Conservation (phyloP, 2,888 invertebrate genomes). For the Erebia palarica region DNA sequence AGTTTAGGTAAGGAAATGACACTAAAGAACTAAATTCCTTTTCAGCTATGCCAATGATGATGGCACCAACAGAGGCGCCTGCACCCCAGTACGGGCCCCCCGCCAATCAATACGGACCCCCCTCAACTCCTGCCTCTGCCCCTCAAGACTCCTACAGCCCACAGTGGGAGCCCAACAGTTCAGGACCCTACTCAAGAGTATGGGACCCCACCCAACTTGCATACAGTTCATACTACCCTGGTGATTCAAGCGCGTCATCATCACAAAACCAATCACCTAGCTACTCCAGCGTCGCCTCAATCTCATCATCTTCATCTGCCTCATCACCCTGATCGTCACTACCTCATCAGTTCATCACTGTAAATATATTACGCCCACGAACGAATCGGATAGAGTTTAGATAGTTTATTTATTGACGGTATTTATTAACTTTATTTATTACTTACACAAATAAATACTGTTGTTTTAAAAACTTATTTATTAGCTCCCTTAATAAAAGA, state of each 20-base stretch:
- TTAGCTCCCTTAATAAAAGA: not conserved
- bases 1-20: not conserved
- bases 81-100: slow-evolving; percentile 87
- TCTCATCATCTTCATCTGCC: slow-evolving; percentile 69
- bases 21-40: slow-evolving; percentile 1
- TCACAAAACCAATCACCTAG: slow-evolving; percentile 80
- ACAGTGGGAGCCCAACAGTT: slow-evolving; percentile 87
- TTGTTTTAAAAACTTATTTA: slow-evolving; percentile 47
- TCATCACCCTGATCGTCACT: slow-evolving; percentile 52
- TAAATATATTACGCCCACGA: slow-evolving; percentile 56
- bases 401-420: slow-evolving; percentile 73
- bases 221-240: slow-evolving; percentile 88
- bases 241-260: slow-evolving; percentile 81
- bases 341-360: slow-evolving; percentile 55
- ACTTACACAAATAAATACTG: slow-evolving; percentile 67
- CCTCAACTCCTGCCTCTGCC: slow-evolving; percentile 74
- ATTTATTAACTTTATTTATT: slow-evolving; percentile 76
- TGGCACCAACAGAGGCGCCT: slow-evolving; percentile 82
- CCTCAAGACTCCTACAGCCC: slow-evolving; percentile 88
- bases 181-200: slow-evolving; percentile 90
- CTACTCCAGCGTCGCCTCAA: slow-evolving; percentile 76
- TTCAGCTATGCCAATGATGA: slow-evolving; percentile 89
- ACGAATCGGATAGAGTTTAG: slow-evolving; percentile 70
- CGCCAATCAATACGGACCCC: slow-evolving; percentile 79
- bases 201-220: slow-evolving; percentile 88